Percentiles rank a stretch among this genome's conserved stretches.
Conservation (phyloP, 2,113 vertebrate genomes). For the Toxotes chatareus region DNA sequence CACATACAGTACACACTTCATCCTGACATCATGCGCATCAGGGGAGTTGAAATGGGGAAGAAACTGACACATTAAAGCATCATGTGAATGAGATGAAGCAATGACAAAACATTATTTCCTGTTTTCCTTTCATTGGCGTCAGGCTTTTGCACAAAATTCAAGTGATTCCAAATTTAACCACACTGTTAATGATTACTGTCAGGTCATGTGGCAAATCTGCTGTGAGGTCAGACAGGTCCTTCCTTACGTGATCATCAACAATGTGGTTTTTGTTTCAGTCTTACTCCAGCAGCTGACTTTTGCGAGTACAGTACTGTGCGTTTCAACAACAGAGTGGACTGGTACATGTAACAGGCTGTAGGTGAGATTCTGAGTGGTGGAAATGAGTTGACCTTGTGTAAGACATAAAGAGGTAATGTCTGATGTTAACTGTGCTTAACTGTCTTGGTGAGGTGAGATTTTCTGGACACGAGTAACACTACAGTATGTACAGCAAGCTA, state of each 20-base stretch:
- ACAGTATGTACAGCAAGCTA: conserved; percentile 24
- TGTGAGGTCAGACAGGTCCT: conserved; percentile 1
- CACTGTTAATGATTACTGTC: background rate
- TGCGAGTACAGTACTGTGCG: background rate
- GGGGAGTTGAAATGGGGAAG: conserved; percentile 20
- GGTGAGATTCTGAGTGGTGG: background rate
- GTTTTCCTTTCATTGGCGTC: background rate
- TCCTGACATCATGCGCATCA: conserved; percentile 37
- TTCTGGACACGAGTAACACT: conserved; percentile 4
- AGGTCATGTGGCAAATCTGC: background rate
- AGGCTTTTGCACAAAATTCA: conserved; percentile 3
- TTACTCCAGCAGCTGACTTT: background rate
- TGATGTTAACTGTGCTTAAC: conserved; percentile 7
- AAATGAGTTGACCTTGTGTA: conserved; percentile 19
- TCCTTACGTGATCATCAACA: background rate
- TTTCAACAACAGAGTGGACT: background rate
- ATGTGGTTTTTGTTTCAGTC: background rate
- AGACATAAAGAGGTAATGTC: conserved; percentile 12
- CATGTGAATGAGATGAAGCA: background rate
- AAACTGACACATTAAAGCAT: background rate
- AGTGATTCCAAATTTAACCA: background rate
- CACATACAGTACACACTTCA: conserved; percentile 50
- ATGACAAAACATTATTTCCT: background rate
- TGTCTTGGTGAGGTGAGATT: conserved; percentile 1
- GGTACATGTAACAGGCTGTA: background rate